Evolutionary conservation across 64 coral and sea anemone species (phyloP).

Genomic region (Actinia equina): DNA sequence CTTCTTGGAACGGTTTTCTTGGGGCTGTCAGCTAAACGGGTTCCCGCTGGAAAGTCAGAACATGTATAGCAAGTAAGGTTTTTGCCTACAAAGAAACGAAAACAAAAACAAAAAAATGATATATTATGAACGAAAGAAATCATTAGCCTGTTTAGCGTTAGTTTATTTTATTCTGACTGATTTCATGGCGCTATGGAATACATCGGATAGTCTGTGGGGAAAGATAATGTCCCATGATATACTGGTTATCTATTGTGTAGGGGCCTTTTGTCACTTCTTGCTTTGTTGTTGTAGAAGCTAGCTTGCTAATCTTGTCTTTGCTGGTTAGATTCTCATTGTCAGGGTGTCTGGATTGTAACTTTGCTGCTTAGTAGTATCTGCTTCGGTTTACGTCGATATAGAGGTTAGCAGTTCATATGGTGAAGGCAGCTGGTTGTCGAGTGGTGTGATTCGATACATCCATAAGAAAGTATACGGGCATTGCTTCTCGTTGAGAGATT

Average conservation of each 20-base stretch:
- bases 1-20: no score
- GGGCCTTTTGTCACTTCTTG: conserved; percentile 13
- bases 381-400: conserved; percentile 27
- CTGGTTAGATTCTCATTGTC: conserved; percentile 1
- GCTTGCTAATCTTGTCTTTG: neutral
- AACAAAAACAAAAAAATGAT: no score
- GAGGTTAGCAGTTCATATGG: conserved; percentile 54
- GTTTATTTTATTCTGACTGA: no score
- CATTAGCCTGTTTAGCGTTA: no score
- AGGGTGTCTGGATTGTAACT: neutral
- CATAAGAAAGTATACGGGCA: conserved; percentile 40
- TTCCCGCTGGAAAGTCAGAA: no score
- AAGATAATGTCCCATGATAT: neutral
- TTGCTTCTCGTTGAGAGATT: conserved; percentile 35
- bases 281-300: conserved; percentile 29
- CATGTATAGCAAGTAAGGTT: no score
- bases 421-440: conserved; percentile 57
- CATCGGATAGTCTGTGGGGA: no score
- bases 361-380: no score
- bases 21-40: no score
- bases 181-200: no score
- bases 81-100: no score
- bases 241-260: conserved; percentile 22
- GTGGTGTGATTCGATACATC: conserved; percentile 52
- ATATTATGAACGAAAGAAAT: no score